These are phyloP conservation scores for Rhopilema esculentum DNA, from an alignment of 30 jellyfish, hydroid and myxozoan genomes.

Conservation along the genomic window DNA sequence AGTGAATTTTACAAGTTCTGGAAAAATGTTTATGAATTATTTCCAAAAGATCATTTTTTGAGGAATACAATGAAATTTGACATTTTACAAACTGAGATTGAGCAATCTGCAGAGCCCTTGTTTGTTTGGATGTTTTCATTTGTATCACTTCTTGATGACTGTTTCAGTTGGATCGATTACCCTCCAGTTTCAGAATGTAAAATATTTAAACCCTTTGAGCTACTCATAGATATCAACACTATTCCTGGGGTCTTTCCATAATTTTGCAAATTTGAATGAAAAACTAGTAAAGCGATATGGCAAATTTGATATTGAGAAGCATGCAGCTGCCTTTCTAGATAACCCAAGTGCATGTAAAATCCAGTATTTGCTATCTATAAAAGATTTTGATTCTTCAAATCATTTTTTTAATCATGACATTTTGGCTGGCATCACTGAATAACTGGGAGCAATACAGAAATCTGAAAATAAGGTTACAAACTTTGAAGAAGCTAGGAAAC, in stretches of 20 bases:
- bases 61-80: no score
- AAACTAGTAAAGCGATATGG: conserved; percentile 38
- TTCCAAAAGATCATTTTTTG: no score
- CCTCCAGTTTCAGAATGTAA: conserved; percentile 21
- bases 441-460: not conserved
- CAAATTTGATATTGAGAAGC: conserved; percentile 51
- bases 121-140: conserved; percentile 14
- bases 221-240: conserved; percentile 23
- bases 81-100: no score
- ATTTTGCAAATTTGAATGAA: conserved; percentile 33
- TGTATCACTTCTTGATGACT: conserved; percentile 20
- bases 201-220: conserved; percentile 8
- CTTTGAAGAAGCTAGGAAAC: not conserved
- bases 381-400: conserved; percentile 57
- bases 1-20: no score
- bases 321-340: conserved; percentile 45
- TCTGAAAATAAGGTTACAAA: not conserved
- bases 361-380: conserved; percentile 39
- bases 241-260: conserved; percentile 52
- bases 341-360: conserved; percentile 25
- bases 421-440: conserved; percentile 37
- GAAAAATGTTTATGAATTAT: no score
- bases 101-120: no score
- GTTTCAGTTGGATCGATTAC: conserved; percentile 36
- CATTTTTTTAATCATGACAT: conserved; percentile 42